These are phyloP conservation scores for Mylabris phalerata DNA, from an alignment of 1,140 invertebrate genomes.

Conservation along the genomic window DNA sequence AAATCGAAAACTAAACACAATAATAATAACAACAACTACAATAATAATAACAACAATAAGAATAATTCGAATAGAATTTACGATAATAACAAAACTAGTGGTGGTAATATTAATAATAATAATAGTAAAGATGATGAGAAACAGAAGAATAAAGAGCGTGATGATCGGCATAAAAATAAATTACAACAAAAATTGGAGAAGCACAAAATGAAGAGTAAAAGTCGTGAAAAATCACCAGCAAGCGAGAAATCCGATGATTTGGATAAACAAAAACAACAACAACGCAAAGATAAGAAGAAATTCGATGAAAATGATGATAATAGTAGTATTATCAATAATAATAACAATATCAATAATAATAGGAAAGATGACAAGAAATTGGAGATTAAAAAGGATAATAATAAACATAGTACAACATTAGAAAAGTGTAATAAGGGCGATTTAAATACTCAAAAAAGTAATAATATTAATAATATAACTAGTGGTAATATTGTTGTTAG, in stretches of 20 bases:
- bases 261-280: conserved; percentile 44
- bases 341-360: too few species aligned
- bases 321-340: too few species aligned
- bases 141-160: conserved; percentile 32
- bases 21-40: conserved; percentile 31
- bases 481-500: conserved; percentile 15
- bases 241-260: conserved; percentile 47
- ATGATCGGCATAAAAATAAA: conserved; percentile 38
- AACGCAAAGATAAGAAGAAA: conserved; percentile 45
- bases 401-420: conserved; percentile 25
- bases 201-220: conserved; percentile 38
- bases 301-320: too few species aligned
- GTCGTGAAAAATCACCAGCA: conserved; percentile 47
- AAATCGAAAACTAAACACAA: conserved; percentile 35
- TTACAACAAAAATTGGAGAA: conserved; percentile 32
- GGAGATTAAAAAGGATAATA: conserved; percentile 26
- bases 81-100: too few species aligned
- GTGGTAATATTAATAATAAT: conserved; percentile 18
- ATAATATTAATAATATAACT: conserved; percentile 17
- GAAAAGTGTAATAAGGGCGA: conserved; percentile 22
- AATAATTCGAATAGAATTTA: too few species aligned
- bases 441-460: conserved; percentile 2
- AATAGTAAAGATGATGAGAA: conserved; percentile 28
- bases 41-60: conserved; percentile 1
- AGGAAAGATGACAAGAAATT: conserved; percentile 47